phyloP scores from a whole-genome alignment of 2,113 vertebrate genomes.

The Alexandromys fortis region DNA sequence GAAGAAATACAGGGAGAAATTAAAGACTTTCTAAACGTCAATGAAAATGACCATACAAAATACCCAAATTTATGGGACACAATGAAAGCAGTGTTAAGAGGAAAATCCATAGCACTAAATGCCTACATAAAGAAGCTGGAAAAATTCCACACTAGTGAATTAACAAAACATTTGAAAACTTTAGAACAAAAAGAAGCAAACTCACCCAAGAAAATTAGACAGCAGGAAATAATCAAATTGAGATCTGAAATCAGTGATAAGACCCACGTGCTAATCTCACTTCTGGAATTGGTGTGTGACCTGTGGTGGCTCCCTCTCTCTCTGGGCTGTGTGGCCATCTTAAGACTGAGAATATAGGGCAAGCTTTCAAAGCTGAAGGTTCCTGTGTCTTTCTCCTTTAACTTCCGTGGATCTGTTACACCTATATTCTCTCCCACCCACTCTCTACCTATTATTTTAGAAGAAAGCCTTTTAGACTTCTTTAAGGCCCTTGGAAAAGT shows the following conservation, averaged over 20 bases:
- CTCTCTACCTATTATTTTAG: slow-evolving; percentile 8
- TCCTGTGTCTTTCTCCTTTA: not conserved
- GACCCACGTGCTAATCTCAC: not conserved
- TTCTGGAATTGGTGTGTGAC: not conserved
- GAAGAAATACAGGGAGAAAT: too few species aligned
- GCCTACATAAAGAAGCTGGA: too few species aligned
- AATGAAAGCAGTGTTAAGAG: too few species aligned
- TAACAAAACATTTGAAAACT: too few species aligned
- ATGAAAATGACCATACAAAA: too few species aligned
- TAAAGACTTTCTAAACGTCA: too few species aligned
- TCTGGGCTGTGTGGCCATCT: not conserved
- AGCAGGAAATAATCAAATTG: too few species aligned
- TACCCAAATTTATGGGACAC: too few species aligned
- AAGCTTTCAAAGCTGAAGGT: not conserved
- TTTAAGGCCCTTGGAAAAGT: slow-evolving; percentile 8
- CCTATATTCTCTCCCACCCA: not conserved
- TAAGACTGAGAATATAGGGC: not conserved
- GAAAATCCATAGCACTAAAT: too few species aligned
- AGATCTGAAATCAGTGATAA: not conserved
- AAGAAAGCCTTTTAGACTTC: not conserved
- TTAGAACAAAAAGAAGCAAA: too few species aligned
- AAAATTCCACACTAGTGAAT: too few species aligned
- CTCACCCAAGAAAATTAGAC: too few species aligned
- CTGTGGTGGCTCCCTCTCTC: not conserved
- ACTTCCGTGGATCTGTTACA: not conserved